Evolutionary conservation across 2,113 vertebrate species (phyloP).

Genomic region (Martes martes): DNA sequence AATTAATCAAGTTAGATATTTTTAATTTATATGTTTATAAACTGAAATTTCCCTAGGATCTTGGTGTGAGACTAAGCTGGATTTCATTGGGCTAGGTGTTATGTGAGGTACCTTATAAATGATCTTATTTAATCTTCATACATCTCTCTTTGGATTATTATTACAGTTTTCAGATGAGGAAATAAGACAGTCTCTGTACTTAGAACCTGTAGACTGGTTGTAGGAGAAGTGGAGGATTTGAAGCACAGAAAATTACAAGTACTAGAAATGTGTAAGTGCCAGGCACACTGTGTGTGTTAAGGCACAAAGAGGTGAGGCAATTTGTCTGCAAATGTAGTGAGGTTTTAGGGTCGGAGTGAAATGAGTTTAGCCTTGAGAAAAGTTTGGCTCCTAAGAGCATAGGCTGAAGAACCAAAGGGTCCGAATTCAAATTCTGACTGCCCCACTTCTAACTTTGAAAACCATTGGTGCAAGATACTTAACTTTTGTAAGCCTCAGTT

Average conservation of each 20-base stretch:
- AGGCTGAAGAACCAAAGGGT: not conserved
- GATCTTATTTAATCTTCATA: slow-evolving; percentile 24
- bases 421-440: not conserved
- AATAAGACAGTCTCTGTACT: not conserved
- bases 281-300: not conserved
- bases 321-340: not conserved
- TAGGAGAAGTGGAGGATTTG: not conserved
- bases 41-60: not conserved
- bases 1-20: not conserved
- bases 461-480: not conserved
- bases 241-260: not conserved
- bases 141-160: not conserved
- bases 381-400: not conserved
- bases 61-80: not conserved
- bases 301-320: not conserved
- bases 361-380: not conserved
- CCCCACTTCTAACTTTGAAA: not conserved
- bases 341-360: not conserved
- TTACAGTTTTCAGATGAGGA: slow-evolving; percentile 20
- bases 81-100: slow-evolving; percentile 7
- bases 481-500: not conserved
- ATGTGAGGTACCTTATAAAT: not conserved
- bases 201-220: not conserved
- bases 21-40: not conserved
- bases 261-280: not conserved